Evolutionary conservation across 1,140 invertebrate genomes (phyloP).

Genomic region (Drosophila asahinai): DNA sequence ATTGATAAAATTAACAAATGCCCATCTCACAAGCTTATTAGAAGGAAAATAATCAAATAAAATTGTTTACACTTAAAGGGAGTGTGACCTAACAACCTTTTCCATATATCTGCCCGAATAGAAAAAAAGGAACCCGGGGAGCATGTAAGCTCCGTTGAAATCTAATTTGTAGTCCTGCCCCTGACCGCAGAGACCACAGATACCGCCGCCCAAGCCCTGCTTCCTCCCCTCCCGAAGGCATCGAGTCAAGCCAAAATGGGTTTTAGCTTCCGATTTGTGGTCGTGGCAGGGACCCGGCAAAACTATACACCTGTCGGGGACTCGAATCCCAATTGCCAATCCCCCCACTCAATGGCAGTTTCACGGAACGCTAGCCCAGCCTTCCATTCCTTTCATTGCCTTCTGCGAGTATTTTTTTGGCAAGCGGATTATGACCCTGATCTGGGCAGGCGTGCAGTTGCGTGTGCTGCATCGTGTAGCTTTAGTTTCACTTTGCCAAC

Average conservation of each 20-base stretch:
- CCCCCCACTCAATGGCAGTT: slow-evolving; percentile 35
- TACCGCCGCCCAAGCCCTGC: neutral
- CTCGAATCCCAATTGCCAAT: slow-evolving; percentile 21
- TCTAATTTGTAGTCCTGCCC: slow-evolving; percentile 70
- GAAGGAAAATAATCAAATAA: neutral
- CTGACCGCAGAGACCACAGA: slow-evolving; percentile 32
- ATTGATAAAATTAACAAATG: too few relatives aligned
- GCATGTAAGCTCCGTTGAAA: slow-evolving; percentile 75
- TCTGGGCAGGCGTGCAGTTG: slow-evolving; percentile 67
- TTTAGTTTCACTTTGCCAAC: slow-evolving; percentile 77
- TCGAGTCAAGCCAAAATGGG: slow-evolving; percentile 65
- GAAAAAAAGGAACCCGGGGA: slow-evolving; percentile 2
- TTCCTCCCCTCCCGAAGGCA: slow-evolving; percentile 16
- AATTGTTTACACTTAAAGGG: neutral
- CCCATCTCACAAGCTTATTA: neutral
- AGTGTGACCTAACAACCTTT: too few relatives aligned
- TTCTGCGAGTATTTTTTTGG: slow-evolving; percentile 47
- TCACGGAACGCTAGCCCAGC: slow-evolving; percentile 38
- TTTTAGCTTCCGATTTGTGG: slow-evolving; percentile 77
- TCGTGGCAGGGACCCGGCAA: slow-evolving; percentile 31
- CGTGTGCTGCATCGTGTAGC: slow-evolving; percentile 43
- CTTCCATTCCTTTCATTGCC: slow-evolving; percentile 19
- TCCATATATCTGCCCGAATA: neutral
- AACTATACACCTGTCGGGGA: slow-evolving; percentile 51
- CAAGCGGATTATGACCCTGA: slow-evolving; percentile 79